These are phyloP conservation scores for Poeciliopsis prolifica DNA, from an alignment of 2,113 vertebrate species.

Conservation along the genomic window DNA sequence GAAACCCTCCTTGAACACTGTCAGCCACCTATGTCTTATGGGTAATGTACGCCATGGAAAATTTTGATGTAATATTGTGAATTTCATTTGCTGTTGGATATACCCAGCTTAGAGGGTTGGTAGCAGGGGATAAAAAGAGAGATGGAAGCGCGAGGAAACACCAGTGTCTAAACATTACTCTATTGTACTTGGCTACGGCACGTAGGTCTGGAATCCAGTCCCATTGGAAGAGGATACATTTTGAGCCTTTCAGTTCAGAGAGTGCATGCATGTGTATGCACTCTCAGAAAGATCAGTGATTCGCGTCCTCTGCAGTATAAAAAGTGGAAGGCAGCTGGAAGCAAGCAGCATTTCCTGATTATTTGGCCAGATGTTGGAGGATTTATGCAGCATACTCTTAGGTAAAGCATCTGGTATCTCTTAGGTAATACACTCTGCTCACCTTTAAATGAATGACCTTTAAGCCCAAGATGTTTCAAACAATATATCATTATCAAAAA, in stretches of 20 bases:
- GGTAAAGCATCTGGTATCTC: conserved; percentile 60
- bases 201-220: conserved; percentile 49
- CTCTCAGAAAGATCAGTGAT: conserved; percentile 57
- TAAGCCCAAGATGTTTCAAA: not conserved
- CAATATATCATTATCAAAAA: no score
- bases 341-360: conserved; percentile 50
- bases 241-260: conserved; percentile 52
- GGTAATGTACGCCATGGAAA: conserved; percentile 55
- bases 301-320: conserved; percentile 51
- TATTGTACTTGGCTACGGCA: conserved; percentile 68
- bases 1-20: conserved; percentile 51
- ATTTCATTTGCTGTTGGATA: conserved; percentile 49
- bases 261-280: conserved; percentile 52
- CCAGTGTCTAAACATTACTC: conserved; percentile 57
- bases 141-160: conserved; percentile 45
- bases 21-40: conserved; percentile 56
- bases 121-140: conserved; percentile 31
- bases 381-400: conserved; percentile 50
- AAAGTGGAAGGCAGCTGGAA: conserved; percentile 49
- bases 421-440: conserved; percentile 47
- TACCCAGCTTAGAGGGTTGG: conserved; percentile 45
- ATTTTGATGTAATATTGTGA: conserved; percentile 45
- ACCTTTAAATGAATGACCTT: conserved; percentile 27
- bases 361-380: conserved; percentile 66
- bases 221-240: conserved; percentile 50